These are phyloP conservation scores for Bombus waltoni DNA, from an alignment of 1,140 invertebrate species.

Conservation along the genomic window DNA sequence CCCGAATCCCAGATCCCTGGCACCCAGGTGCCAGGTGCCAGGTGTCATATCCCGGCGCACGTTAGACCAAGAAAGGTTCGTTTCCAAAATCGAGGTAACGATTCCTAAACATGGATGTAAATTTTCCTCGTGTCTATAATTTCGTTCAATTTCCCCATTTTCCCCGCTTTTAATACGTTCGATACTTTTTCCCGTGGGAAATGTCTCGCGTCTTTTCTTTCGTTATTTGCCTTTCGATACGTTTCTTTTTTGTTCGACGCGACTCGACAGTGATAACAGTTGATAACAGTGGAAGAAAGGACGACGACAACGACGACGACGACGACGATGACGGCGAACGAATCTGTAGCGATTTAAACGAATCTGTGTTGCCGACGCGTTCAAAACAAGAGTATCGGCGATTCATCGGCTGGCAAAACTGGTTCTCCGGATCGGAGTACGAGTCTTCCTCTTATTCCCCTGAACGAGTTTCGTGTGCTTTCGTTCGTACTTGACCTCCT, in stretches of 20 bases:
- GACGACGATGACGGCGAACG: no score
- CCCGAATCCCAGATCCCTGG: fast-evolving
- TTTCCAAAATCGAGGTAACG: not conserved
- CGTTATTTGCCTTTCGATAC: no score
- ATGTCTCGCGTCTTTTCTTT: not conserved
- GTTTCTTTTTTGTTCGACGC: no score
- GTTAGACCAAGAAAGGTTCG: not conserved
- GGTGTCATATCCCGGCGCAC: not conserved
- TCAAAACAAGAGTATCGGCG: not conserved
- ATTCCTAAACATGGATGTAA: not conserved
- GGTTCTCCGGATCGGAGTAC: constrained; percentile 9
- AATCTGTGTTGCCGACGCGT: not conserved
- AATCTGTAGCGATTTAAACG: not conserved
- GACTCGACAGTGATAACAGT: not conserved
- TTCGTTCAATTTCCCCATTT: not conserved
- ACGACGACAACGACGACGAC: no score
- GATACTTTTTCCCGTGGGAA: no score
- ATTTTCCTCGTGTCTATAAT: not conserved
- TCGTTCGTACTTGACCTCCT: not conserved
- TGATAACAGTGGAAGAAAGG: not conserved
- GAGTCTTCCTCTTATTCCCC: constrained; percentile 27
- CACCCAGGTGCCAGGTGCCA: not conserved
- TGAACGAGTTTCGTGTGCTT: not conserved
- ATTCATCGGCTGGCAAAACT: constrained; percentile 27
- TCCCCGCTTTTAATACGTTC: no score